A percentile compares a stretch with the other conserved stretches of the same genome.
phyloP scores from a whole-genome alignment of 64 coral and sea anemone genomes.

The Montipora capricornis region DNA sequence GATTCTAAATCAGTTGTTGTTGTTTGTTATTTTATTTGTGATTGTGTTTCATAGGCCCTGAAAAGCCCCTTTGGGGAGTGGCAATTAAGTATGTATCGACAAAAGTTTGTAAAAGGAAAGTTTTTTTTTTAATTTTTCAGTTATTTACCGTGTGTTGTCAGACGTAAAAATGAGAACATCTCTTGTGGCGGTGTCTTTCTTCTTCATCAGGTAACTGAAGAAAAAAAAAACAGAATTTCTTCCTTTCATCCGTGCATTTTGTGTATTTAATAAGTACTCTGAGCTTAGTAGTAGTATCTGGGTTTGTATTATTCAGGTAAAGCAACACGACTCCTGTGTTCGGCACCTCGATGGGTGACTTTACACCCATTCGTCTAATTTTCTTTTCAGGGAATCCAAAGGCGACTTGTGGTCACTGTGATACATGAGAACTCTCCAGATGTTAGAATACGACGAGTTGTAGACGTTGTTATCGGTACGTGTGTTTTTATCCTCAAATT shows the following conservation, averaged over 20 bases:
- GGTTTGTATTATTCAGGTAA: too few relatives aligned
- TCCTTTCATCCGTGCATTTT: too few relatives aligned
- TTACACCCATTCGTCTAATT: neutral
- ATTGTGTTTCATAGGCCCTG: too few relatives aligned
- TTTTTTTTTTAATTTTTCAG: slow-evolving; percentile 30
- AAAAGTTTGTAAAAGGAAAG: too few relatives aligned
- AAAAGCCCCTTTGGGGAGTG: too few relatives aligned
- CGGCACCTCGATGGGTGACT: neutral
- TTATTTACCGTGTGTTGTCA: slow-evolving; percentile 95
- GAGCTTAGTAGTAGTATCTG: too few relatives aligned
- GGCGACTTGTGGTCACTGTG: slow-evolving; percentile 92
- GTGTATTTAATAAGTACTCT: too few relatives aligned
- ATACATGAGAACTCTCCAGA: slow-evolving; percentile 95
- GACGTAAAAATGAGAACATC: slow-evolving; percentile 54
- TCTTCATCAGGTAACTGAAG: slow-evolving; percentile 87
- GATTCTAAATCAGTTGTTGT: too few relatives aligned
- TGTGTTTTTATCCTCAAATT: neutral
- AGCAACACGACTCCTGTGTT: too few relatives aligned
- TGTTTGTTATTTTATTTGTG: too few relatives aligned
- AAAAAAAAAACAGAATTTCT: too few relatives aligned
- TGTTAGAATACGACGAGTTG: slow-evolving; percentile 80
- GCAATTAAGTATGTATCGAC: too few relatives aligned
- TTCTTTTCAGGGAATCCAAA: slow-evolving; percentile 87
- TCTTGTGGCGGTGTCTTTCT: slow-evolving; percentile 75
- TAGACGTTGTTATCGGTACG: slow-evolving; percentile 30